These are phyloP conservation scores for Scaptomyza parva DNA, from an alignment of 2,888 invertebrate species.

Conservation along the genomic window DNA sequence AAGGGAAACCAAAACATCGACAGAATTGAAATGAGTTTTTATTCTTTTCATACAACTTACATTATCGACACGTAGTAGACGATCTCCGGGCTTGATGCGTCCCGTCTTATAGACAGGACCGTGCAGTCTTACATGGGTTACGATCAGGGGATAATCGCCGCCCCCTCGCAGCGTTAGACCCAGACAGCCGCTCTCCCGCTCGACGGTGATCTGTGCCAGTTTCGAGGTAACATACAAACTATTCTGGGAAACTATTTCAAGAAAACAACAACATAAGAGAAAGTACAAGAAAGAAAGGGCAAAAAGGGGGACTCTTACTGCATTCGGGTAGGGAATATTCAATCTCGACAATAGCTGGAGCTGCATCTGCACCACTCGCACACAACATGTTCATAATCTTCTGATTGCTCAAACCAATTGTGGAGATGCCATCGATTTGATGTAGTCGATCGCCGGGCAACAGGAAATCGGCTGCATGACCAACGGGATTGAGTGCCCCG, in stretches of 20 bases:
- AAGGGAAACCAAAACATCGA: too few relatives aligned
- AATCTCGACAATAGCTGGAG: constrained; percentile 91
- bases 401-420: constrained; percentile 90
- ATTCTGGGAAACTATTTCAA: constrained; percentile 88
- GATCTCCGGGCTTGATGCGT: constrained; percentile 95
- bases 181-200: constrained; percentile 92
- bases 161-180: constrained; percentile 96
- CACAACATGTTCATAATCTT: constrained; percentile 90
- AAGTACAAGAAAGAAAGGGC: not conserved
- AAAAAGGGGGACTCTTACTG: constrained; percentile 86
- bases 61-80: constrained; percentile 94
- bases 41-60: constrained; percentile 84
- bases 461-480: constrained; percentile 89
- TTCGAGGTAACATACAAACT: constrained; percentile 91
- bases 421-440: constrained; percentile 93
- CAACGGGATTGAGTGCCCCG: constrained; percentile 83
- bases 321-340: constrained; percentile 93
- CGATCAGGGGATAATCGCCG: constrained; percentile 91
- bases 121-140: constrained; percentile 94
- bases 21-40: too few relatives aligned
- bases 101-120: constrained; percentile 96
- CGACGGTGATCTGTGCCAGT: constrained; percentile 91
- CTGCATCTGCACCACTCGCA: constrained; percentile 86
- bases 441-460: constrained; percentile 92
- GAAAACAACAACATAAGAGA: constrained; percentile 1